Percentiles rank a stretch among this genome's conserved stretches.
These are phyloP conservation scores for Halcyon chelicuti DNA, from an alignment of 2,797 vertebrate species.

Conservation along the genomic window DNA sequence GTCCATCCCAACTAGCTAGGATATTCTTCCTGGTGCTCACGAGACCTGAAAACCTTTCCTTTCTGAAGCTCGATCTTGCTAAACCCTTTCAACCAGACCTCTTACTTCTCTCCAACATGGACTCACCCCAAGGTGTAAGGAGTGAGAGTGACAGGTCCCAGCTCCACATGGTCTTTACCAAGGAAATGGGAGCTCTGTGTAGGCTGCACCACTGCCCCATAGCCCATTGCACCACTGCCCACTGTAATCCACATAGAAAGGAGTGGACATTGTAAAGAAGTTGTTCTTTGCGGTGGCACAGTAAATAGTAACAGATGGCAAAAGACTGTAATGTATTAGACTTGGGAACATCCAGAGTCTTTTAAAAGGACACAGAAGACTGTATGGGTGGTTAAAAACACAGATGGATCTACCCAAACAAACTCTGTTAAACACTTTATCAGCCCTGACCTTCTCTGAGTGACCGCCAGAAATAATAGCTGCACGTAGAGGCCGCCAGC, in stretches of 20 bases:
- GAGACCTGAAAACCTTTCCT: not conserved
- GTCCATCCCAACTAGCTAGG: not conserved
- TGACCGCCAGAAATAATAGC: conserved; percentile 64
- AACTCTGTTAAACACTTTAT: conserved; percentile 67
- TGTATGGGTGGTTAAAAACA: conserved; percentile 56
- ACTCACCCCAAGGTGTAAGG: not conserved
- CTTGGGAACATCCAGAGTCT: not conserved
- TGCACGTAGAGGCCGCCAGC: conserved; percentile 60
- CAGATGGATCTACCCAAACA: conserved; percentile 68
- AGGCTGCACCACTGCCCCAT: not conserved
- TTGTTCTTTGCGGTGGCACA: not conserved
- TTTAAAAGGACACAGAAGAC: conserved; percentile 40
- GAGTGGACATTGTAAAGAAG: not conserved
- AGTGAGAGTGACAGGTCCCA: not conserved
- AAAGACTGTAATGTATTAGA: not conserved
- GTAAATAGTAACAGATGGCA: not conserved
- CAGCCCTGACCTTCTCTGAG: conserved; percentile 45
- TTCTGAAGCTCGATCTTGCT: not conserved
- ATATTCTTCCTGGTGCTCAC: not conserved
- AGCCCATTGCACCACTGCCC: no score
- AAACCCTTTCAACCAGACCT: not conserved
- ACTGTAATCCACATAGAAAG: not conserved
- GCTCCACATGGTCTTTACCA: not conserved
- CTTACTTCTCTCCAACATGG: not conserved
- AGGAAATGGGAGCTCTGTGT: not conserved